Conservation (phyloP, 2,113 vertebrate genomes). For the Bos indicus region DNA sequence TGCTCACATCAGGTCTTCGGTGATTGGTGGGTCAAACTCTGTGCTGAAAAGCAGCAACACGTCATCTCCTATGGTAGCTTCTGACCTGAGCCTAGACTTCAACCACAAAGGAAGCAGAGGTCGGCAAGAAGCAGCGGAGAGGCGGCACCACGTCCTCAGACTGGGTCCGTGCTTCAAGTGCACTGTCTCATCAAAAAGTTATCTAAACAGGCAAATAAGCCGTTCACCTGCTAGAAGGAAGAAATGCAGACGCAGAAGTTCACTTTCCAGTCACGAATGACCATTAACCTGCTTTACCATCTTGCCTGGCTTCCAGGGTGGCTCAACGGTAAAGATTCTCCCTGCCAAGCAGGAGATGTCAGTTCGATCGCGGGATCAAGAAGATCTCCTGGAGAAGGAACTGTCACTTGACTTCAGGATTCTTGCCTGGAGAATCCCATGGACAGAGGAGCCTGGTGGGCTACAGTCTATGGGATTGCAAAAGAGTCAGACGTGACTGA, state of each 20-base stretch:
- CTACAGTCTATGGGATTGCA: not conserved
- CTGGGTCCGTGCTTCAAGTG: accelerated
- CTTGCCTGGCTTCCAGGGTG: not conserved
- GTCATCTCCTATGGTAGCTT: not conserved
- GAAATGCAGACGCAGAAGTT: not conserved
- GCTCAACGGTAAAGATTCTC: accelerated
- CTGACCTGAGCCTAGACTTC: not conserved
- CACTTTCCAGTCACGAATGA: not conserved
- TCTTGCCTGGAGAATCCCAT: not conserved
- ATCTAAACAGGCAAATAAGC: not conserved
- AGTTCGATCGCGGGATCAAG: accelerated
- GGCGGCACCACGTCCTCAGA: accelerated
- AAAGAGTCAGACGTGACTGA: not conserved
- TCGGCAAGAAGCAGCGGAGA: not conserved
- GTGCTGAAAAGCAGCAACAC: not conserved
- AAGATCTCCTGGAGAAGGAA: not conserved
- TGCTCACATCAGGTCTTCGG: not conserved
- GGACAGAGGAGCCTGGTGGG: not conserved
- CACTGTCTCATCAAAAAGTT: not conserved
- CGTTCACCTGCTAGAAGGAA: not conserved
- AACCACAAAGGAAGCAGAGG: not conserved
- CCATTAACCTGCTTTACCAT: not conserved
- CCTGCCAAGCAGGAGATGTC: not conserved
- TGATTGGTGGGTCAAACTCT: not conserved
- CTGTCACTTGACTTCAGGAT: not conserved